A percentile compares a stretch with the other conserved stretches of the same genome.
phyloP scores from a whole-genome alignment of 1,140 invertebrate genomes.

The Leptoteleia sp. region DNA sequence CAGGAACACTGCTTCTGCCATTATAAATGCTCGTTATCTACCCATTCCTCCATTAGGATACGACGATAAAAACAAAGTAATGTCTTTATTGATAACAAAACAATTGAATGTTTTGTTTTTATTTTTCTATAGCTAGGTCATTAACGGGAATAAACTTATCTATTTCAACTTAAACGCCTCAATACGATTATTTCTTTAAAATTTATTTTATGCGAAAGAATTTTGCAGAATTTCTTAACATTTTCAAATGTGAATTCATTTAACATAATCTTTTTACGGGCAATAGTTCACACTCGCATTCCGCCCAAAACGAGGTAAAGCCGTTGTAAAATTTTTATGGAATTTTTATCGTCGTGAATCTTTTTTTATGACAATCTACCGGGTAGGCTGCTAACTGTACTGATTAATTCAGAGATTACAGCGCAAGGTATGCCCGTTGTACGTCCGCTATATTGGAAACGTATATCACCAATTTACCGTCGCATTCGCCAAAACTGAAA shows the following conservation, averaged over 20 bases:
- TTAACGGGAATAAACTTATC: too few relatives aligned
- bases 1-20: too few relatives aligned
- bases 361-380: constrained; percentile 35
- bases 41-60: too few relatives aligned
- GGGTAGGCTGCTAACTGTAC: constrained; percentile 14
- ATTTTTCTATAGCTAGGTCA: too few relatives aligned
- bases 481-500: constrained; percentile 6
- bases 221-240: too few relatives aligned
- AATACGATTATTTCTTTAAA: too few relatives aligned
- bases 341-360: constrained; percentile 33
- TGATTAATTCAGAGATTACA: constrained; percentile 44
- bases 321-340: constrained; percentile 34
- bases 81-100: too few relatives aligned
- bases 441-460: constrained; percentile 17
- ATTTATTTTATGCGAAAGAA: too few relatives aligned
- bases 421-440: constrained; percentile 8
- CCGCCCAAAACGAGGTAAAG: constrained; percentile 14
- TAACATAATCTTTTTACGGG: not conserved
- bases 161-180: too few relatives aligned
- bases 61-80: too few relatives aligned
- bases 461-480: constrained; percentile 26
- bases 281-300: constrained; percentile 15
- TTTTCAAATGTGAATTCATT: not conserved
- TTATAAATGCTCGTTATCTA: too few relatives aligned
- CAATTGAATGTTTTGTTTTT: too few relatives aligned